phyloP scores from a whole-genome alignment of 2,888 invertebrate species.

The Mythimna loreyi region DNA sequence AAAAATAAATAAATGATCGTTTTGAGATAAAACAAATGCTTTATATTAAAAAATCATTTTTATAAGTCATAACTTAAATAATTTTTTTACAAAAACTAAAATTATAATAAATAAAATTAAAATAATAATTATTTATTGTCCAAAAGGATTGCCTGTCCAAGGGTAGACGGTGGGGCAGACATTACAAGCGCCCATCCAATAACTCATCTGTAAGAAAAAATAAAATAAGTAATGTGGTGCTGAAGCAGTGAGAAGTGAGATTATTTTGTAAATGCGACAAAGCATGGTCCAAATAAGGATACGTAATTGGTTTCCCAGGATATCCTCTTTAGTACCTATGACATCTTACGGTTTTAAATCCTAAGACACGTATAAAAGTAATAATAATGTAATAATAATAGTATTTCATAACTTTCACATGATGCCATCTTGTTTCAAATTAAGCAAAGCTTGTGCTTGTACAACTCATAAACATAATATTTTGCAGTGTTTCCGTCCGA shows the following conservation, averaged over 20 bases:
- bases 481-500: too few relatives aligned
- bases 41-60: not conserved
- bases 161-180: conserved; percentile 89
- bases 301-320: too few relatives aligned
- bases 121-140: conserved; percentile 61
- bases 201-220: conserved; percentile 73
- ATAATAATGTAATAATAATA: too few relatives aligned
- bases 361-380: too few relatives aligned
- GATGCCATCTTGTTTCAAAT: too few relatives aligned
- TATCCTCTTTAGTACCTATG: not conserved
- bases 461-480: too few relatives aligned
- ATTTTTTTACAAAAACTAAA: not conserved
- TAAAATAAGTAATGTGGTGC: not conserved
- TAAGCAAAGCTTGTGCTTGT: too few relatives aligned
- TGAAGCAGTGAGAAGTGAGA: not conserved
- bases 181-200: conserved; percentile 87
- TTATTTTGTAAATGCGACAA: not conserved
- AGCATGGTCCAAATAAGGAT: not conserved
- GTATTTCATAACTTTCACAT: too few relatives aligned
- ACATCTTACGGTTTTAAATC: too few relatives aligned
- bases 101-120: conserved; percentile 20
- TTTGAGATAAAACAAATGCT: not conserved
- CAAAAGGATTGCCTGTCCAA: conserved; percentile 90
- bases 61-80: not conserved
- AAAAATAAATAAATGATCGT: not conserved